Evolutionary conservation across 1,140 invertebrate genomes (phyloP), one percentile per base, ranked within the genome.

Genomic region (Zaprionus camerounensis): DNA sequence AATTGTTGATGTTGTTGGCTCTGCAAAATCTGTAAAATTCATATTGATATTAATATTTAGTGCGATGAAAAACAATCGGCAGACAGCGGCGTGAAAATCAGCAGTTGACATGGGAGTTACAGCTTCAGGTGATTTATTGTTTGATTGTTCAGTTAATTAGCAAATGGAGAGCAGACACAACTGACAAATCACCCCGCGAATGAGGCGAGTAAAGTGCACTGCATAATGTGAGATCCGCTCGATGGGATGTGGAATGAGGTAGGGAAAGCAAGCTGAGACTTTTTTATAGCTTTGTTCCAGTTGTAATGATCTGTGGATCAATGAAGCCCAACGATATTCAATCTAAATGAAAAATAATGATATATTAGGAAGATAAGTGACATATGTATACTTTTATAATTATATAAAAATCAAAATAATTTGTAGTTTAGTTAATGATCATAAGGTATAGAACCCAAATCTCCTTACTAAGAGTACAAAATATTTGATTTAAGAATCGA

Each of bases 21-120:
- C 61, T 71, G 51, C 44, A 77, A 77, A 84, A 73, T 71, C 68
- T 79, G 78, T 84, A 81, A 90, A 88, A 79, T 84, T 70, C 71
- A 84, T 84, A 87, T 78, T 81, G 67, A 76, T 87, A 88, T 84
- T 67, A 81, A 88, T 75, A 88, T 88, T 84, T 78, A 73, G 76
- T 82, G 58, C 49, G 24, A 67, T 20, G 31, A 61, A 75, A 81
- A 81, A 74, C 51, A 59, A 78, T 63, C 11, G 46, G 55, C 73
- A 34, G 31, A 63, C 63, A 67, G 68, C 36, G 26, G 58, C 78
- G 61, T 67, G 65, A 81, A 84, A 84, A 80, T 70, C 70, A 65
- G 57, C 62, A 62, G 68, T 71, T 83, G 81, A 83, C 83, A 83
- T 78, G 83, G 61, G 64, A 83, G 64, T 61, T 46, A 17, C 34